Conservation (phyloP, 2,113 vertebrate genomes). For the Phasianus colchicus region DNA sequence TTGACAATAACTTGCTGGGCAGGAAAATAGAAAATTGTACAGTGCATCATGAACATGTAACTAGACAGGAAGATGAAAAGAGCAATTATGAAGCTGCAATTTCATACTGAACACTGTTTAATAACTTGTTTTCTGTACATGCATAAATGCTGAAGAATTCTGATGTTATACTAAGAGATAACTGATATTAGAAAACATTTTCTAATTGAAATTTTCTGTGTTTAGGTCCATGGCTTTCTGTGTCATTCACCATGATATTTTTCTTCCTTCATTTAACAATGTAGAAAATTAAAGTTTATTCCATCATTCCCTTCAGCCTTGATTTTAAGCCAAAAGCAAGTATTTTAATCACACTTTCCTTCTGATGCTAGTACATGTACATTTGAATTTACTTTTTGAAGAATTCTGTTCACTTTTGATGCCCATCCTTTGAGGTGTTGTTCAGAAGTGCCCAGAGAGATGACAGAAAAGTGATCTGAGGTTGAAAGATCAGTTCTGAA, state of each 20-base stretch:
- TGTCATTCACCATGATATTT: background rate
- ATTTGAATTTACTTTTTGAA: background rate
- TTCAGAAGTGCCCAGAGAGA: background rate
- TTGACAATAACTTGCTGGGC: background rate
- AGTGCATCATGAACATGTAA: background rate
- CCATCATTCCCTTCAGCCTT: background rate
- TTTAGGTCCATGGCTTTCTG: background rate
- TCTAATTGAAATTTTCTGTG: background rate
- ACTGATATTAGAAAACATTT: background rate
- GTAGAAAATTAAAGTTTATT: background rate
- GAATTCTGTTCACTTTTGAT: background rate
- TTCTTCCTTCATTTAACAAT: background rate
- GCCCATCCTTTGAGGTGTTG: background rate
- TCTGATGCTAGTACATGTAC: background rate
- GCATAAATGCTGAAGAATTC: background rate
- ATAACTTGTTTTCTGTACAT: background rate
- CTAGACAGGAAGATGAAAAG: background rate
- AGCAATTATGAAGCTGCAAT: slow-evolving; percentile 10
- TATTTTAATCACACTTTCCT: background rate
- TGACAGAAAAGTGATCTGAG: background rate
- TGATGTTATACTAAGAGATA: background rate
- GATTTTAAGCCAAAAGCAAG: background rate
- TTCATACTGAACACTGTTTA: background rate
- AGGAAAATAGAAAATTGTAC: background rate
- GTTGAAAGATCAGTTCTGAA: background rate